Evolutionary conservation across 2,113 vertebrate species (phyloP), one percentile per base, ranked within the genome.

Genomic region (Pelecanus crispus): DNA sequence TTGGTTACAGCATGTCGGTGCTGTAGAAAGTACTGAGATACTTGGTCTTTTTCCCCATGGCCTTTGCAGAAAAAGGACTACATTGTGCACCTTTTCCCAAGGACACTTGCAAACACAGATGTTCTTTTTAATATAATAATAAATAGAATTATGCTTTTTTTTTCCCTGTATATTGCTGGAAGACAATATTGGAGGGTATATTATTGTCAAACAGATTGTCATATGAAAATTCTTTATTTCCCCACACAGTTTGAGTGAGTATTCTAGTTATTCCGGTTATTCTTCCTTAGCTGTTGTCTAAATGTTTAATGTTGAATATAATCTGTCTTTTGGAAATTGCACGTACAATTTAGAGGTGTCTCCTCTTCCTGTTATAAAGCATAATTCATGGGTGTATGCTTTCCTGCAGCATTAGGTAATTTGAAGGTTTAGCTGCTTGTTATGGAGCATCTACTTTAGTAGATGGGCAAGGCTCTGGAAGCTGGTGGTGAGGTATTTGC

Each of bases 121-220:
- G 31, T 38, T 38, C 44, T 62, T 96, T 95, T 97, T 52, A 85
- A 50, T 56, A 47, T 81, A 86, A 77, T 95, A 93, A 94, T 92
- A 91, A 96, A 88, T 49, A 93, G 73, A 90, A 85, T 82, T 42
- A 52, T 56, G 31, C 11, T 7, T 81, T 95, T 97, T 95, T 81
- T 52, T 20, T 20, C 42, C n/a, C 81, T 56, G 38, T 53, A 86
- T 78, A 38, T 66, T 88, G 80, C 82, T 89, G 63, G 75, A 96
- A 96, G 93, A 85, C 44, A 95, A 44, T 36, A 40, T 24, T 91
- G 84, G 63, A 93, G 61, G 42, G 75, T 97, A 9, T 77, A 40
- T 97, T 94, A 89, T 88, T 94, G 61, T 94, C 58, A 81, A 96
- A 91, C 68, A 94, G 50, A 94, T 74, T 8, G 11, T 97, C 66